Evolutionary conservation across 2,113 vertebrate species (phyloP).

Genomic region (Python bivittatus): DNA sequence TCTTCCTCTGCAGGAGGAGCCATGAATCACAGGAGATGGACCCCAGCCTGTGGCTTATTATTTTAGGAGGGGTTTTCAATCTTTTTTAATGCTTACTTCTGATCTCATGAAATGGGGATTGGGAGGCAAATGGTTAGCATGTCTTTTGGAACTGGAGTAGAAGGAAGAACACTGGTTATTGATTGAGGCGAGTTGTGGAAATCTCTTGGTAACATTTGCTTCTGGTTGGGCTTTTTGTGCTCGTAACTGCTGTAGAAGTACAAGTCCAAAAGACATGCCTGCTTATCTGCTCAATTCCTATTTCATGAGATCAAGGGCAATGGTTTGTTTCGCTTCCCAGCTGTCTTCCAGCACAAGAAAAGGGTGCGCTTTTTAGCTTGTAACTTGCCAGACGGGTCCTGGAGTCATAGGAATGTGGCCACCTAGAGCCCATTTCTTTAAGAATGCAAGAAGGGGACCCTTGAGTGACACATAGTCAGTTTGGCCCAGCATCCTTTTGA

Average conservation of each 20-base stretch:
- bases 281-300: not conserved
- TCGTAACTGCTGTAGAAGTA: not conserved
- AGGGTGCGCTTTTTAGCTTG: not conserved
- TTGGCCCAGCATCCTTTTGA: no score
- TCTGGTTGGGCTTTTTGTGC: not conserved
- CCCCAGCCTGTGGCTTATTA: not conserved
- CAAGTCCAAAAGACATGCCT: not conserved
- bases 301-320: no score
- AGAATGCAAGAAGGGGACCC: no score
- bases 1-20: fast-evolving
- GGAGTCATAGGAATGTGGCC: no score
- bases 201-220: not conserved
- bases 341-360: not conserved
- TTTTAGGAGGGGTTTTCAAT: not conserved
- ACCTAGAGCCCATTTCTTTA: no score
- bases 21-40: not conserved
- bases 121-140: not conserved
- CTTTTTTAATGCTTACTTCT: not conserved
- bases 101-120: not conserved
- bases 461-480: no score
- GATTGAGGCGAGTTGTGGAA: not conserved
- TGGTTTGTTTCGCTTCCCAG: no score
- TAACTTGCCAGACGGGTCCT: no score
- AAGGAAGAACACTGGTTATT: no score
- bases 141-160: not conserved